Evolutionary conservation across 2,113 vertebrate genomes (phyloP).

Genomic region (Percopsis transmontana): DNA sequence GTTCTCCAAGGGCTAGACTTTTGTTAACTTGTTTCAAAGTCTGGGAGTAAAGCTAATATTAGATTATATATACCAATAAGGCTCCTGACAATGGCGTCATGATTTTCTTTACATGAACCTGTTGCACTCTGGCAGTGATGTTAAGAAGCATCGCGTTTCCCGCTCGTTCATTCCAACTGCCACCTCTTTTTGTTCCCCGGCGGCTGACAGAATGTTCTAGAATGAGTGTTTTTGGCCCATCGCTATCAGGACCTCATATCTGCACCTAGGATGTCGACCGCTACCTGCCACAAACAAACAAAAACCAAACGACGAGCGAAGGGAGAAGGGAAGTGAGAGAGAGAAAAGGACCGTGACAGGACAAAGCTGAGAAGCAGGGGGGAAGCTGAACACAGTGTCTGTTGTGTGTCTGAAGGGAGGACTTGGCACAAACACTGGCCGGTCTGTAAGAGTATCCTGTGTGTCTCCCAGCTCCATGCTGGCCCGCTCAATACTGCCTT

Average conservation of each 20-base stretch:
- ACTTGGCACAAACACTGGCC: slow-evolving; percentile 77
- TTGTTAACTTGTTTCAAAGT: no score
- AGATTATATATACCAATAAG: background rate
- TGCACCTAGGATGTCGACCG: slow-evolving; percentile 58
- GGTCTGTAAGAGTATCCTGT: slow-evolving; percentile 82
- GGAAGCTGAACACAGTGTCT: slow-evolving; percentile 80
- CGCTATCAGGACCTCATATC: slow-evolving; percentile 72
- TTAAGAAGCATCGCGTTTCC: slow-evolving; percentile 51
- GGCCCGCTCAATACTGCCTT: slow-evolving; percentile 79
- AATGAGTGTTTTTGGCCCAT: slow-evolving; percentile 60
- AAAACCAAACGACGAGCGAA: slow-evolving; percentile 16
- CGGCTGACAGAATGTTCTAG: slow-evolving; percentile 50
- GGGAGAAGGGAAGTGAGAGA: slow-evolving; percentile 44
- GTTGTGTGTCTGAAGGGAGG: slow-evolving; percentile 76
- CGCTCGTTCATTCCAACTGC: slow-evolving; percentile 37
- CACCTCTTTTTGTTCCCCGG: slow-evolving; percentile 50
- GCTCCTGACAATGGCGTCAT: background rate
- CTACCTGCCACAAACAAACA: slow-evolving; percentile 69
- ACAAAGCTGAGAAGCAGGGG: slow-evolving; percentile 76
- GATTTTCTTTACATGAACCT: background rate
- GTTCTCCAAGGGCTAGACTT: slow-evolving; percentile 25
- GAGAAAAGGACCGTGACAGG: slow-evolving; percentile 52
- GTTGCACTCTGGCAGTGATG: slow-evolving; percentile 11
- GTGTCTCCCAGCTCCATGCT: slow-evolving; percentile 74
- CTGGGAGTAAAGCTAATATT: background rate